Evolutionary conservation across 2,113 vertebrate species (phyloP), one percentile per base, ranked within the genome.

Genomic region (Strigops habroptila): DNA sequence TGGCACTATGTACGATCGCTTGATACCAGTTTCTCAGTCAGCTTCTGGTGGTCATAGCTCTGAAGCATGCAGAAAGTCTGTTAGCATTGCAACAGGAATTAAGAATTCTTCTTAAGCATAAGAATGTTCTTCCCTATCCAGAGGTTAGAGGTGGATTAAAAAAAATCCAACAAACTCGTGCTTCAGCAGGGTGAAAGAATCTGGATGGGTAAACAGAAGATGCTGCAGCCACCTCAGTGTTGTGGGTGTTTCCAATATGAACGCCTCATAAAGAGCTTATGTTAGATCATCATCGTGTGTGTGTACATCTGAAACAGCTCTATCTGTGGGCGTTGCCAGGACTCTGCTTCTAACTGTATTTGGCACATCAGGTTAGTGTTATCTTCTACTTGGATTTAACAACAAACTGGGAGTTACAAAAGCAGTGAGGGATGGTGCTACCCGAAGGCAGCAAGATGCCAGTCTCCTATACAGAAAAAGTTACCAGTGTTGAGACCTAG

Each of bases 21-120:
- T 39, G 98, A 99, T 82, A 97, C 98, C 90, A 99, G 99, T 97
- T 99, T 99, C 93, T 99, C 99, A 0, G 98, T 99, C 96, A 99
- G 99, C 93, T 99, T 99, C 97, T 99, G 99, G 99, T 99, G 99
- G 99, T 98, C 98, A 0, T 99, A 98, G 98, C 75, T n/a, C 13
- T 52, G 49, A n/a, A 52, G 17, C 12, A 28, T 6, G 12, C 17
- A 16, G 8, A 12, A 39, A 27, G 5, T 44, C 74, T 71, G 28
- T 43, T 57, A 67, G 37, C 48, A n/a, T 11, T 63, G 19, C 8
- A 67, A 39, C 2, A 7, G 52, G 9, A 75, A 55, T 78, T 86
- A 75, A 77, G 76, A 80, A 67, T 59, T 73, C 9, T 37, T 51
- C 41, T 67, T 43, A 43, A 91, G 71, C 37, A 14, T 37, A 39